phyloP scores from a whole-genome alignment of 2,113 vertebrate genomes.

The Paramisgurnus dabryanus region DNA sequence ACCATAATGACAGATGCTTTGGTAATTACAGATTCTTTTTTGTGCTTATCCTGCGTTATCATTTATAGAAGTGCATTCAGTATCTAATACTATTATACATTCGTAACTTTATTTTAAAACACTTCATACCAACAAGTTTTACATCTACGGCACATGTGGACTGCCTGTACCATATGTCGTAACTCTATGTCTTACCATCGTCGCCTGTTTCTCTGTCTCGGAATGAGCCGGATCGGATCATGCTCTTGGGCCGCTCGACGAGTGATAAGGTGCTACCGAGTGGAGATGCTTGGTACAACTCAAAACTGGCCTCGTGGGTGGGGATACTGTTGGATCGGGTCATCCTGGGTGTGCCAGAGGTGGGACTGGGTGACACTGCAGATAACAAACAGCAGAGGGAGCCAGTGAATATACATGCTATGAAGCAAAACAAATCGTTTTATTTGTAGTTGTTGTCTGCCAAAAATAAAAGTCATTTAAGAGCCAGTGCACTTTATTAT shows the following conservation, averaged over 20 bases:
- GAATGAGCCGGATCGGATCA: conserved; percentile 93
- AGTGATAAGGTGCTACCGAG: conserved; percentile 93
- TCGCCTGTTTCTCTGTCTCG: conserved; percentile 89
- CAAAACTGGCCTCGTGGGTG: conserved; percentile 88
- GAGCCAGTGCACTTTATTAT: too few relatives aligned
- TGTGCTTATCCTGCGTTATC: not conserved
- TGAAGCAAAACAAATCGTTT: not conserved
- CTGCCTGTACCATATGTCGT: not conserved
- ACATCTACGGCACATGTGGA: not conserved
- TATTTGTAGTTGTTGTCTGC: too few relatives aligned
- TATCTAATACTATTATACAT: not conserved
- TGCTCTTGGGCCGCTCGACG: conserved; percentile 91
- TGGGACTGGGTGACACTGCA: conserved; percentile 79
- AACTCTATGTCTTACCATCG: conserved; percentile 78
- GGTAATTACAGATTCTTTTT: not conserved
- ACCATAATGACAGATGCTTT: not conserved
- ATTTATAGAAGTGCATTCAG: not conserved
- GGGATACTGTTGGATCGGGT: conserved; percentile 98
- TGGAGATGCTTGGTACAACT: conserved; percentile 86
- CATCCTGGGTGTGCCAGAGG: conserved; percentile 81
- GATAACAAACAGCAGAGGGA: conserved; percentile 22
- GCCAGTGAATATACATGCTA: not conserved
- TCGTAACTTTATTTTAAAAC: too few relatives aligned
- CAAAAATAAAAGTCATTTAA: too few relatives aligned
- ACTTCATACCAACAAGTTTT: not conserved